Base-by-base conservation (phyloP, 1,140 invertebrate species). In the Drosophila bocqueti region DNA sequence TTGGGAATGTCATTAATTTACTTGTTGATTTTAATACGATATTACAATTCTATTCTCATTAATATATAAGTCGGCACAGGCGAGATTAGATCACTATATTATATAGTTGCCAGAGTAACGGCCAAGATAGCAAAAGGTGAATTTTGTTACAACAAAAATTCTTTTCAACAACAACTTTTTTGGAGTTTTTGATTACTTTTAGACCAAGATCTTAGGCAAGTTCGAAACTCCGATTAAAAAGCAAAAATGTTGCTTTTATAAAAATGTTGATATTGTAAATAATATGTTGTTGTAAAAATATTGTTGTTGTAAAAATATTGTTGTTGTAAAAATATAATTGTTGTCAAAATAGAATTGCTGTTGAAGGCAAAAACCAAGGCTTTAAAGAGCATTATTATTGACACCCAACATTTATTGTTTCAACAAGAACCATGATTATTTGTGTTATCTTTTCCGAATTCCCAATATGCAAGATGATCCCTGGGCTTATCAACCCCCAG, bases 401-500 rank as follows among this genome's bases (percentile, higher is more conserved):
- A 1, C 13, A 46, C 15, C 26, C 13, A 3, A 1, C 18, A 31
- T 31, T 31, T 21, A 54, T 36, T 15, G 13, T 18, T 13, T 36
- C 15, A 49, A 18, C 7, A 29, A n/a, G 15, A 31, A 10, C 4
- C 8, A 9, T 31, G 26, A 49, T n/a, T 26, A 36, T n/a, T 36
- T 62, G 45, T 26, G 3, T 3, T 15, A 60, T 31, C 15, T 38
- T 29, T 57, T 15, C 4, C 4, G 3, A 18, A 29, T 26, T n/a
- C 7, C 0, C 16, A 29, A 66, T 31, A 24, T 47, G 24, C 26
- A 26, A 49, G 29, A 66, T 47, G 31, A 47, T 49, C 46, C 26
- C n/a, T 52, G 10, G 29, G 40, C 24, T 52, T 42, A 76, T 69
- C 52, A 50, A 42, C 50, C 58, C 43, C 21, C 31, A 4, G 2